Base-by-base conservation (phyloP, 1,140 invertebrate species). In the Micrasema longulum region DNA sequence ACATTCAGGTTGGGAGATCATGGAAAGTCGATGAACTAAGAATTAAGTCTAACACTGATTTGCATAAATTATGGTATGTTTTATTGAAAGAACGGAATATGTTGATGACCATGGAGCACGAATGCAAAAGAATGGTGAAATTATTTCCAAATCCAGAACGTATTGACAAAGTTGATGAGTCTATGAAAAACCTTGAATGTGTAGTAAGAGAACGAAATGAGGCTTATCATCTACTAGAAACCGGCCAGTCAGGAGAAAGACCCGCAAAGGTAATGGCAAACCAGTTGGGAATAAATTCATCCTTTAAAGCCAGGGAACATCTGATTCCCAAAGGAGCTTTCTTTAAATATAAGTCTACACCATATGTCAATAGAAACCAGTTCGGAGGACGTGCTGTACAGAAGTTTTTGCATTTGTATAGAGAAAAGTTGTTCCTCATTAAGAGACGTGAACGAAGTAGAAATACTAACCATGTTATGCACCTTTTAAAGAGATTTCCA, bases 51-150 rank as follows among this genome's bases (percentile, higher is more conserved):
- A 99, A 98, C 82, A 86, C 90, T 53, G 98, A 99, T 85, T 88
- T 99, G 48, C 98, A 99, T 78, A 98, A 99, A 87, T 84, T 99
- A 65, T 99, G 98, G 98, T 98, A 91, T 86, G 88, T 99, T 22
- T 85, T 99, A 64, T 82, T 99, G 20, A 99, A 99, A 86, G 98
- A 99, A 85, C 85, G 90, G 67, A 99, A 99, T 81, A 98, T 99
- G 96, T 84, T 99, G 5, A 81, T 97, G 52, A 99, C 98, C 14
- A 98, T 99, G 97, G 92, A 98, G 85, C 87, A 95, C 69, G 92
- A 92, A 78, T 92, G 89, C 78, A 91, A 91, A 55, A 79, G 88
- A 70, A 84, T 91, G 78, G 82, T 81, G 38, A 83, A 89, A 81
- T 73, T 92, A n/a, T 95, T 99, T 83, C 95, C 97, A 10, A 98